Conservation (phyloP, 1,140 invertebrate genomes). For the Bathynomus jamesi region DNA sequence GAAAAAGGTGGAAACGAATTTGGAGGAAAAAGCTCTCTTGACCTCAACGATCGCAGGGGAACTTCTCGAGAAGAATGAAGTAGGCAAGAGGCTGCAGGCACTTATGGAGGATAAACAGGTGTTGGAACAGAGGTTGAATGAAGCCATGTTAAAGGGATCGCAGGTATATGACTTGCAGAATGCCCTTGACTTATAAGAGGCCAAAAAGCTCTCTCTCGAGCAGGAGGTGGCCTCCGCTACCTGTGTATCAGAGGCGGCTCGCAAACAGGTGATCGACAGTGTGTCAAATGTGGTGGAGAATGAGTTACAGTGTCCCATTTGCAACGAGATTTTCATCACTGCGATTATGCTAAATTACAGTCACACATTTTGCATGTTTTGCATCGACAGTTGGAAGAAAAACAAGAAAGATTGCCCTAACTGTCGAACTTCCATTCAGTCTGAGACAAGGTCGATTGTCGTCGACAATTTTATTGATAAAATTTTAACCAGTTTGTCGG, state of each 20-base stretch:
- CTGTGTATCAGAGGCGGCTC: conserved; percentile 37
- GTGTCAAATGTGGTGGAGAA: conserved; percentile 60
- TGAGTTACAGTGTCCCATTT: conserved; percentile 68
- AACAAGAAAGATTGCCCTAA: conserved; percentile 65
- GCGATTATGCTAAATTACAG: conserved; percentile 64
- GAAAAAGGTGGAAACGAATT: not conserved
- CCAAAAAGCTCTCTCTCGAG: conserved; percentile 21
- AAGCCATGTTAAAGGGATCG: not conserved
- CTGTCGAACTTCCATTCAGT: conserved; percentile 50
- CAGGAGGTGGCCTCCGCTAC: conserved; percentile 22
- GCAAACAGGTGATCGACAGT: conserved; percentile 48
- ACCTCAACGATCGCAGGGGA: not conserved
- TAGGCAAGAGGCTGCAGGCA: not conserved
- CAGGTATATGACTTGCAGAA: not conserved
- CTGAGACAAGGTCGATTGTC: conserved; percentile 42
- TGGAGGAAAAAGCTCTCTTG: not conserved
- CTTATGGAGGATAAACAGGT: not conserved
- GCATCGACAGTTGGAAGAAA: conserved; percentile 63
- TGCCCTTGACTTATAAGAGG: not conserved
- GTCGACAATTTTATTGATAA: conserved; percentile 52
- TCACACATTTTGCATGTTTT: conserved; percentile 67
- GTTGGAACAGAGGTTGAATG: too few relatives aligned
- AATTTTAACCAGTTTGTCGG: conserved; percentile 54
- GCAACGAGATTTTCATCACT: conserved; percentile 64
- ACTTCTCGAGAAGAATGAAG: not conserved